These are phyloP conservation scores for Phytoseiulus persimilis DNA, from an alignment of 2,888 invertebrate genomes.

Conservation along the genomic window DNA sequence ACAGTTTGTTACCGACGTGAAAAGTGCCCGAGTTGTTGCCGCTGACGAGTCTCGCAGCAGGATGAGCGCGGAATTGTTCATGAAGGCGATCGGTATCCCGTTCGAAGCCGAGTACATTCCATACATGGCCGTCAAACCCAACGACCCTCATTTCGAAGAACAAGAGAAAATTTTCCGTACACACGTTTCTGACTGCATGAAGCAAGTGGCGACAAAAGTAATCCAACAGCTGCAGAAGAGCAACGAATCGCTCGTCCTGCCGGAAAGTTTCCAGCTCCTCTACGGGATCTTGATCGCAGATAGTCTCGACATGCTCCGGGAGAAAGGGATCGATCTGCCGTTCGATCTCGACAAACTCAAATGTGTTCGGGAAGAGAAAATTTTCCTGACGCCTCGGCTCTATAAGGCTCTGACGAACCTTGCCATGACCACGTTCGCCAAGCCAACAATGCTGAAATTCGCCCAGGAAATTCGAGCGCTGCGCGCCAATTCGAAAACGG, in stretches of 20 bases:
- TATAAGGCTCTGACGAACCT: neutral
- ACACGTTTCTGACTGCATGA: neutral
- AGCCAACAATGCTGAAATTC: constrained; percentile 14
- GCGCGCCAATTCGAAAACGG: neutral
- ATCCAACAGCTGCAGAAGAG: neutral
- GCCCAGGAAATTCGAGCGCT: neutral
- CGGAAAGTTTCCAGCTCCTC: neutral
- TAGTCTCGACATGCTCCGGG: constrained; percentile 24
- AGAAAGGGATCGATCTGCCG: neutral
- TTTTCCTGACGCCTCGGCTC: neutral
- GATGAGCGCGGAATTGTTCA: neutral
- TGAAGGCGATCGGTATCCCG: neutral
- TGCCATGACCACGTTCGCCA: constrained; percentile 9
- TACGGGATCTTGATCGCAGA: constrained; percentile 27
- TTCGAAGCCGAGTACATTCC: neutral
- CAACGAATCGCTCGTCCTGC: neutral
- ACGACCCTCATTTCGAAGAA: constrained; percentile 6
- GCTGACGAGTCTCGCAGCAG: neutral
- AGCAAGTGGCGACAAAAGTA: neutral
- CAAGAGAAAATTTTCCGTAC: neutral
- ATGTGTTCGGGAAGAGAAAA: neutral
- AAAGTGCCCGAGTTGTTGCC: constrained; percentile 8
- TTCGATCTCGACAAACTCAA: neutral
- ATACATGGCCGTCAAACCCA: constrained; percentile 26
- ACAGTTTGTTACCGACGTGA: neutral